A percentile compares a stretch with the other conserved stretches of the same genome.
Conservation (phyloP, 2,888 invertebrate species). For the Uropetala carovei region DNA sequence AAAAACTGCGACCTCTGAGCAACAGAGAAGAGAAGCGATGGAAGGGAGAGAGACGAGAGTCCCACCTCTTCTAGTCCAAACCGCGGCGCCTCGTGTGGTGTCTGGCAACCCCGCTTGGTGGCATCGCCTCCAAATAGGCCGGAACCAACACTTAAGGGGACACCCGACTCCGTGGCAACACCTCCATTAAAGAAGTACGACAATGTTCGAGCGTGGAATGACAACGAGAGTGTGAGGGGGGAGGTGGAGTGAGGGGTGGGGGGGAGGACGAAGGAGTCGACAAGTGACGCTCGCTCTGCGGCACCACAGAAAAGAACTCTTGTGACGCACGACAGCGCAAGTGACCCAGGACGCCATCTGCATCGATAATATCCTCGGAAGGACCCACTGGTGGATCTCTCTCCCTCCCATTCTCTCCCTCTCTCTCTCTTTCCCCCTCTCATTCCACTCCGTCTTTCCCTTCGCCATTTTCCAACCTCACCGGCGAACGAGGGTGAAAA, state of each 20-base stretch:
- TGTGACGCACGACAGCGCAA: slow-evolving; percentile 25
- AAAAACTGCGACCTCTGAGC: too few relatives aligned
- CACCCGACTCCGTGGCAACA: slow-evolving; percentile 32
- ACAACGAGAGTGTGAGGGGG: background rate
- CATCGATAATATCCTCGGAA: background rate
- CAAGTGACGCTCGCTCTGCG: background rate
- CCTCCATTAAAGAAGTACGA: slow-evolving; percentile 11
- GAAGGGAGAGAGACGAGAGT: background rate
- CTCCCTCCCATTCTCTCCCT: background rate
- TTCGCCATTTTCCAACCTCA: too few relatives aligned
- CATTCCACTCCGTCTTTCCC: background rate
- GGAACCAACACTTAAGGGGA: slow-evolving; percentile 29
- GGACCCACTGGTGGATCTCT: background rate
- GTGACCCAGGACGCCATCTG: slow-evolving; percentile 7
- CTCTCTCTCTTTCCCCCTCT: background rate
- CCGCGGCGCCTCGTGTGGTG: background rate
- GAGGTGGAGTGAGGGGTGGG: background rate
- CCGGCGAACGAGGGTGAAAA: background rate
- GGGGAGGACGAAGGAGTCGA: background rate
- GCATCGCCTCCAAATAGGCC: slow-evolving; percentile 4
- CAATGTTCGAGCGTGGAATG: background rate
- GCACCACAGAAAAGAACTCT: background rate
- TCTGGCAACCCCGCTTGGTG: background rate
- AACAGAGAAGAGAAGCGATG: too few relatives aligned
- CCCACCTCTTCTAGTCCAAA: background rate